These are phyloP conservation scores for Sebastes taczanowskii DNA, from an alignment of 2,797 vertebrate genomes.

Conservation along the genomic window DNA sequence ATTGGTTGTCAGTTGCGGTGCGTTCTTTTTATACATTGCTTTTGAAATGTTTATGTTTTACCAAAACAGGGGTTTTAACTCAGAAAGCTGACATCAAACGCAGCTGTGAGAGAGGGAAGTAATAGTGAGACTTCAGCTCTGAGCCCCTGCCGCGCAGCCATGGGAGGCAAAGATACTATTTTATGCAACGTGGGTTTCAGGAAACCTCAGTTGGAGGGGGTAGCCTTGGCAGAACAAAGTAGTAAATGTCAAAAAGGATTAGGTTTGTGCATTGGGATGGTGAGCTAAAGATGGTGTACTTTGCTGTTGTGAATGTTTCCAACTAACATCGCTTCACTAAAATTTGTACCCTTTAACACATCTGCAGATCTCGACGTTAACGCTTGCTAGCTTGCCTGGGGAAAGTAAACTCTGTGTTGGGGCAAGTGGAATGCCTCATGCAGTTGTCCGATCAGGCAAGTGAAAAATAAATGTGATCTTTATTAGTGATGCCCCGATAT, in stretches of 20 bases:
- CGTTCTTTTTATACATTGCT: background rate
- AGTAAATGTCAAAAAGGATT: slow-evolving; percentile 18
- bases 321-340: background rate
- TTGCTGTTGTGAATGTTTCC: background rate
- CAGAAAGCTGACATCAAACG: background rate
- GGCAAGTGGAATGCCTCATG: too few species aligned
- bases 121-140: background rate
- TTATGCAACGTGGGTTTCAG: slow-evolving; percentile 3
- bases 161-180: slow-evolving; percentile 12
- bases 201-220: slow-evolving; percentile 1
- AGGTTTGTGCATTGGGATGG: background rate
- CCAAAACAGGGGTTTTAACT: slow-evolving; percentile 8
- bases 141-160: slow-evolving; percentile 13
- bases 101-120: background rate
- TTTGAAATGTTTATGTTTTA: background rate
- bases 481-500: too few species aligned
- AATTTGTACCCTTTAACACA: background rate
- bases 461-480: too few species aligned
- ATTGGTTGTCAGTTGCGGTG: background rate
- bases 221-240: slow-evolving; percentile 21
- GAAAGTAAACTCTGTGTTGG: too few species aligned
- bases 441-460: too few species aligned
- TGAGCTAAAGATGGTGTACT: slow-evolving; percentile 8
- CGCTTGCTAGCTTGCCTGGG: too few species aligned
- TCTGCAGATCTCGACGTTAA: background rate